Evolutionary conservation across 2,797 vertebrate genomes (phyloP).

Genomic region (Octomys mimax): DNA sequence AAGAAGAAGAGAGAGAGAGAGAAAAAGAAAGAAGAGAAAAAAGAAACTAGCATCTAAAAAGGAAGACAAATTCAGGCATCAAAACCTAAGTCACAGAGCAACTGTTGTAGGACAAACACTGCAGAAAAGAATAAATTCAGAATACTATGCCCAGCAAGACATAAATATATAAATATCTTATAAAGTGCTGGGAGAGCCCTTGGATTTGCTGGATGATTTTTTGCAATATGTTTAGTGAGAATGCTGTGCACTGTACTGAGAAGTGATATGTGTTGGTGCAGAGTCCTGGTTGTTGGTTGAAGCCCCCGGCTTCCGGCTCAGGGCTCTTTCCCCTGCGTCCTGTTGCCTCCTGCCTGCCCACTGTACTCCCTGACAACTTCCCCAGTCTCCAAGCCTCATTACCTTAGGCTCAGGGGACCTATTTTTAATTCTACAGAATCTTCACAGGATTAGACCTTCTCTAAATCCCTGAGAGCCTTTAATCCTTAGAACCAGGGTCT

Average conservation of each 20-base stretch:
- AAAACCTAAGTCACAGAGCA: background rate
- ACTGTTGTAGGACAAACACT: background rate
- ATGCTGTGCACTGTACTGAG: background rate
- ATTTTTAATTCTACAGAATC: slow-evolving; percentile 7
- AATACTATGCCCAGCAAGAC: background rate
- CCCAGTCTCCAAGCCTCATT: background rate
- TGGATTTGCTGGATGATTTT: background rate
- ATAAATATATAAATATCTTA: background rate
- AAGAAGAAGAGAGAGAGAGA: fast-evolving
- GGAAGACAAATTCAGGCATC: slow-evolving; percentile 27
- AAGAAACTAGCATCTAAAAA: background rate
- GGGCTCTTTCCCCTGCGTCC: background rate
- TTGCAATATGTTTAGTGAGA: background rate
- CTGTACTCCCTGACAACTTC: background rate
- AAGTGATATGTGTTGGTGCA: background rate
- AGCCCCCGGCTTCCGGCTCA: background rate
- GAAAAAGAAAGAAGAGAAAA: fast-evolving
- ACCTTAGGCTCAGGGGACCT: background rate
- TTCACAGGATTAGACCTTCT: background rate
- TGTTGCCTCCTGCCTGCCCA: too few relatives aligned
- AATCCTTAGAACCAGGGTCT: background rate
- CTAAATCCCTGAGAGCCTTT: background rate
- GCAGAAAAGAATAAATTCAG: background rate
- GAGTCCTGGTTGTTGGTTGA: background rate
- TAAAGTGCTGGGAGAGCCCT: background rate